phyloP scores from a whole-genome alignment of 2,888 invertebrate genomes.

The Leptopterna dolabrata region DNA sequence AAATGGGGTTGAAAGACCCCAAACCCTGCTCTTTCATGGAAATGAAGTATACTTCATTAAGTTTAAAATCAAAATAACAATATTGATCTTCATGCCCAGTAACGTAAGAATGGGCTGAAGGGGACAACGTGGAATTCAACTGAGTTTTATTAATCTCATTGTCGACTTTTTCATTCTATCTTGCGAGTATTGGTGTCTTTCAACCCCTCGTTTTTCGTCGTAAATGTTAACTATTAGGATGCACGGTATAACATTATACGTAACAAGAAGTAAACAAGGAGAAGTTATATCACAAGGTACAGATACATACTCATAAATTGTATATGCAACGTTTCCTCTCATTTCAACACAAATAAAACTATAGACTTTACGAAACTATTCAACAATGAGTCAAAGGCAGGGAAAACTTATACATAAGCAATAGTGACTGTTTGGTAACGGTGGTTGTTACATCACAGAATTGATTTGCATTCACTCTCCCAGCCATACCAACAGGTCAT shows the following conservation, averaged over 20 bases:
- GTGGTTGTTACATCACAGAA: background rate
- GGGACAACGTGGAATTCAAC: no score
- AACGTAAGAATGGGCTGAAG: no score
- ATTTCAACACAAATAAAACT: background rate
- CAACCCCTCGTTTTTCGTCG: background rate
- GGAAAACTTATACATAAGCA: background rate
- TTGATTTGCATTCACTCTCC: background rate
- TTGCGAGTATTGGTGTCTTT: background rate
- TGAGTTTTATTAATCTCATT: no score
- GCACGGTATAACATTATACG: background rate
- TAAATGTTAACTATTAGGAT: background rate
- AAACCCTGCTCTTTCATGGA: background rate
- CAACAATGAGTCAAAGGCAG: background rate
- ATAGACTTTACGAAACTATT: background rate
- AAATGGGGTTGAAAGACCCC: background rate
- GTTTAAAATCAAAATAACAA: no score
- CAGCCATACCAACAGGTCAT: background rate
- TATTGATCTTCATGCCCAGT: no score
- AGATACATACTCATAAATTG: background rate
- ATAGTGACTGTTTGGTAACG: background rate
- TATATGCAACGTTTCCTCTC: background rate
- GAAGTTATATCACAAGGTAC: background rate
- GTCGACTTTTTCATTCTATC: background rate
- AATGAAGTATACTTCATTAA: background rate
- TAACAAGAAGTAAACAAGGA: background rate